Base-by-base conservation (phyloP, 23 tunicate genomes). In the Diplosoma virens region DNA sequence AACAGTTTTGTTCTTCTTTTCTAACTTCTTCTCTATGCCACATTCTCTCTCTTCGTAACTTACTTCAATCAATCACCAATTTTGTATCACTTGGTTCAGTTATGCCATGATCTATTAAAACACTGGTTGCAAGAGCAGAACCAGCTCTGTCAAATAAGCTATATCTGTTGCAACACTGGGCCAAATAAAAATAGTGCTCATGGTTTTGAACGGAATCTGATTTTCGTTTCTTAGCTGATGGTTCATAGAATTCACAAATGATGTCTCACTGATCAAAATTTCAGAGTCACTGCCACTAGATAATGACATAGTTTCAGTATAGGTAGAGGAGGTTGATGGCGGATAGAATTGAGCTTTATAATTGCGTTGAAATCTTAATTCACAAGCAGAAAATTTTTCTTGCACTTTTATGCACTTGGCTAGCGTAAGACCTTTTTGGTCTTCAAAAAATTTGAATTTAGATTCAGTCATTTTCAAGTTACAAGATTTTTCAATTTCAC, bases 121-220 rank as follows among this genome's bases (percentile, higher is more conserved):
- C 66, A 73, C 32, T 25, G 20, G 66, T 52, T 23, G 79, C 79
- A 50, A 73, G 33, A 16, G 67, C 79, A n/a, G 79, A 66, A 23
- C 79, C 79, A 16, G 79, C 69, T 61, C 79, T 25, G 67, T 73
- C 79, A 24, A 66, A 52, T 47, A 73, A 17, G 23, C 52, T 23
- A 32, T 50, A 52, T 54, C 66, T 50, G 60, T 73, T 66, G 35
- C 79, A 73, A 45, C 30, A 31, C 34, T 27, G 31, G 20, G 79
- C 79, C 32, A 73, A 47, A 9, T 55, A 55, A 55, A 55, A 55
- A 55, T 55, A 55, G n/a, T 55, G 61, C 23, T 18, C 61, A 9
- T n/a, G 61, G 22, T 55, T 55, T 55, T 55, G 61, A 55, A 25
- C 23, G n/a, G 61, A 9, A 55, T 55, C 23, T 18, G 23, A 55